phyloP scores from a whole-genome alignment of 2,113 vertebrate genomes.

The Pogona vitticeps region DNA sequence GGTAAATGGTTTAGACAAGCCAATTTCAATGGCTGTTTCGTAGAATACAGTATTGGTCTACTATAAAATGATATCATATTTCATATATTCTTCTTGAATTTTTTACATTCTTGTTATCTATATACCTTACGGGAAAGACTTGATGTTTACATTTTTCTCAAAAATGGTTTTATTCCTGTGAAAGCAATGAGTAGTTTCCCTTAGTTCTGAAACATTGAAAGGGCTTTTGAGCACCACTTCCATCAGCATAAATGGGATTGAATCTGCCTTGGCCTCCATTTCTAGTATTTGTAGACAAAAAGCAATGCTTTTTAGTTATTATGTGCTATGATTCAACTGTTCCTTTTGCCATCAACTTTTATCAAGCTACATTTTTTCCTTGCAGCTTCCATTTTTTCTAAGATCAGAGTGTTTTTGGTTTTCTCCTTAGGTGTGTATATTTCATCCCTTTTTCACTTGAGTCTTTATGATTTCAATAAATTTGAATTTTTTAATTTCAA shows the following conservation, averaged over 20 bases:
- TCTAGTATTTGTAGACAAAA: not conserved
- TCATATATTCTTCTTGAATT: conserved; percentile 3
- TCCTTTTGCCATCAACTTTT: conserved; percentile 14
- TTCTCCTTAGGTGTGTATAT: not conserved
- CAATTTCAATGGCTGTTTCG: not conserved
- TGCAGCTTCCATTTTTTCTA: not conserved
- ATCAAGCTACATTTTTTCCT: conserved; percentile 2
- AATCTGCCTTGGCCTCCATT: conserved; percentile 10
- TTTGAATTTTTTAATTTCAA: not conserved
- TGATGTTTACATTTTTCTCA: conserved; percentile 15
- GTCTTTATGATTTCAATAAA: conserved; percentile 3
- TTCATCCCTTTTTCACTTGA: not conserved
- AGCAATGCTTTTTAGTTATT: conserved; percentile 22
- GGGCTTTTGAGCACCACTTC: not conserved
- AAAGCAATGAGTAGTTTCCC: conserved; percentile 36
- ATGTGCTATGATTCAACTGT: not conserved
- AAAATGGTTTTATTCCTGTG: not conserved
- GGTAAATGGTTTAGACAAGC: not conserved
- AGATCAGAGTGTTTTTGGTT: not conserved
- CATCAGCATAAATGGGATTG: conserved; percentile 9
- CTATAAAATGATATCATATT: not conserved
- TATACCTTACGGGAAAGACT: conserved; percentile 21
- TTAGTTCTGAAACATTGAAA: not conserved
- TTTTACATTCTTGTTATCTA: not conserved
- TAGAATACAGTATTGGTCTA: not conserved